Conservation (phyloP, 2,113 vertebrate genomes). For the Ictalurus punctatus region DNA sequence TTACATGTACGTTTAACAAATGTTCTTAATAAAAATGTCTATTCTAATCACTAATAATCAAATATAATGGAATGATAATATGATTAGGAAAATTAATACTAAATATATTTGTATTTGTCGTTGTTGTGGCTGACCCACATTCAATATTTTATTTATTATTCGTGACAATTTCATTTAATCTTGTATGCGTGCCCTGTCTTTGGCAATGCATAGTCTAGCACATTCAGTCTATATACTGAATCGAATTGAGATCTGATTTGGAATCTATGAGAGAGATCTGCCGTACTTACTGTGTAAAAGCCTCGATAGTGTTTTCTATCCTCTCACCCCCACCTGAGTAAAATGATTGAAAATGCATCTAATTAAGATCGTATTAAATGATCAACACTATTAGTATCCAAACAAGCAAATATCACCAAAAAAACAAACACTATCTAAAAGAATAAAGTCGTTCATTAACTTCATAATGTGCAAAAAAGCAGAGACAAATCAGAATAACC, state of each 20-base stretch:
- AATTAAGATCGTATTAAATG: neutral
- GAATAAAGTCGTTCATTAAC: neutral
- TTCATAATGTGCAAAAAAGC: neutral
- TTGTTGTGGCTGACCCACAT: neutral
- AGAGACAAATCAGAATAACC: neutral
- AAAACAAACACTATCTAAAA: neutral
- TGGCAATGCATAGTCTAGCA: neutral
- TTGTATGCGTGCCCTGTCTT: neutral
- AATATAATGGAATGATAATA: too few species aligned
- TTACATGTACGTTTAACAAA: too few species aligned
- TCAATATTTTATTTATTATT: neutral
- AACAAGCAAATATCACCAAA: neutral
- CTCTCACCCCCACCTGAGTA: constrained; percentile 79
- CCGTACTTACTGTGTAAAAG: constrained; percentile 81
- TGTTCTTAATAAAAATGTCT: too few species aligned
- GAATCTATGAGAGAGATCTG: neutral
- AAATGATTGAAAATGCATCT: constrained; percentile 5
- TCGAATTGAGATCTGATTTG: neutral
- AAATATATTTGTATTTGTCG: too few species aligned
- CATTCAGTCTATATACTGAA: neutral
- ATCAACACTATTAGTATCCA: neutral
- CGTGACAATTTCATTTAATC: neutral
- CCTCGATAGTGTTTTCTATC: constrained; percentile 82
- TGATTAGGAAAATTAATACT: too few species aligned
- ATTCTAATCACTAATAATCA: too few species aligned